Conservation (phyloP, 2,888 invertebrate genomes). For the Eristalinus aeneus region DNA sequence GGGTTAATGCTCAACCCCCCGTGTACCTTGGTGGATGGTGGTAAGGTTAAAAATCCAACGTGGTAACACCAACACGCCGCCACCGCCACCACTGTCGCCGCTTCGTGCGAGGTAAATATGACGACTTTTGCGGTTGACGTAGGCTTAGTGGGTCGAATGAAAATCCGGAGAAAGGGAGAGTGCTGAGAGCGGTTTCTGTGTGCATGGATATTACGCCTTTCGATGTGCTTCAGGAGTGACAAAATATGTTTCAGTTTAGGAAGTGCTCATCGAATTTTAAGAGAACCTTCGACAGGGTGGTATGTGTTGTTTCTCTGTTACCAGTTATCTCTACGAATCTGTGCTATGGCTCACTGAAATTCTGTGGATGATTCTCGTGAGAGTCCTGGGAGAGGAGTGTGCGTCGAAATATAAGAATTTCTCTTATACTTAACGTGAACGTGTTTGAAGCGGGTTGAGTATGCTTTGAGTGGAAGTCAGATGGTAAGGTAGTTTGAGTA, state of each 20-base stretch:
- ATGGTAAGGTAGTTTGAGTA: constrained; percentile 26
- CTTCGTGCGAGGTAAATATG: constrained; percentile 26
- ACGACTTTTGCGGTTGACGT: constrained; percentile 36
- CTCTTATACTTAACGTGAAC: constrained; percentile 25
- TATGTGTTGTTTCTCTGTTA: neutral
- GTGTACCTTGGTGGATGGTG: constrained; percentile 21
- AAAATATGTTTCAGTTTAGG: constrained; percentile 47
- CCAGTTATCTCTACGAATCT: constrained; percentile 15
- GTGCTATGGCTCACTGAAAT: constrained; percentile 39
- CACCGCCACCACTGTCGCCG: neutral
- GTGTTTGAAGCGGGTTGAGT: neutral
- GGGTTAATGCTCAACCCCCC: constrained; percentile 61
- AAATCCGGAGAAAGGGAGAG: neutral
- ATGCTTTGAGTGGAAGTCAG: constrained; percentile 2
- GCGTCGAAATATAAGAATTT: neutral
- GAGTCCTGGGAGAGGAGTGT: neutral
- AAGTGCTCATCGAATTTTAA: constrained; percentile 3
- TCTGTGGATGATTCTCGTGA: neutral
- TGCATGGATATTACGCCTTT: constrained; percentile 17
- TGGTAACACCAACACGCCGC: neutral
- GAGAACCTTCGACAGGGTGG: neutral
- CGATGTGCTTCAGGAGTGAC: constrained; percentile 29
- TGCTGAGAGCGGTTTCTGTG: neutral
- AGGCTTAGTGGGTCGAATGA: constrained; percentile 21
- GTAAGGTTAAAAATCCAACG: constrained; percentile 30